Percentiles rank a stretch among this genome's conserved stretches.
Evolutionary conservation across 2,888 invertebrate species (phyloP).

Genomic region (Drosophila dives): DNA sequence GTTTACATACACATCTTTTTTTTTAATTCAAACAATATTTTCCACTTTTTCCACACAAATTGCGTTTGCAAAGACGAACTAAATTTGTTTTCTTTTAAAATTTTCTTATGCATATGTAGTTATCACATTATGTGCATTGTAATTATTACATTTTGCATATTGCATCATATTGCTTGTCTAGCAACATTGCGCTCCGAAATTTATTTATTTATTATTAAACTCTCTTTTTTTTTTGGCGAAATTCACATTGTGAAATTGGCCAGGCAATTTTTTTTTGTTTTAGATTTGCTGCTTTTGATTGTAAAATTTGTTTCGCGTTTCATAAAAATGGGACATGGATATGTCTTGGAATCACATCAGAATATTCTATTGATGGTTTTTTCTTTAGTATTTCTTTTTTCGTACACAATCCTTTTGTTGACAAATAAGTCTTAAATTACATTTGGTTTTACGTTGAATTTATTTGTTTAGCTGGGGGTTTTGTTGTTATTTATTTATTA

Average conservation of each 20-base stretch:
- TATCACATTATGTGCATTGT: conserved; percentile 44
- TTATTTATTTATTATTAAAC: conserved; percentile 11
- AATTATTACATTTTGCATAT: conserved; percentile 39
- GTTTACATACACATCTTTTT: conserved; percentile 30
- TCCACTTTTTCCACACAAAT: conserved; percentile 84
- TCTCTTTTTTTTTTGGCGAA: conserved; percentile 59
- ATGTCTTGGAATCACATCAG: conserved; percentile 56
- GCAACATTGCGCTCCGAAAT: conserved; percentile 47
- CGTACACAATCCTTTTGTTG: conserved; percentile 4
- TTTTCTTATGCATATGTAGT: conserved; percentile 5
- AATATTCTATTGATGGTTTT: conserved; percentile 14
- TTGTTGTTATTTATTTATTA: too few species aligned
- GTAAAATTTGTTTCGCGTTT: conserved; percentile 44
- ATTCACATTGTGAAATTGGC: conserved; percentile 76
- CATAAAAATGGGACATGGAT: conserved; percentile 45
- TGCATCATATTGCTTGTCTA: conserved; percentile 27
- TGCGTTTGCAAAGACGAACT: conserved; percentile 70
- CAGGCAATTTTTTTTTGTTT: conserved; percentile 50
- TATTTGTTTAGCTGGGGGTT: neutral
- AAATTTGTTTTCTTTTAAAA: conserved; percentile 19
- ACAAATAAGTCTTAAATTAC: conserved; percentile 3
- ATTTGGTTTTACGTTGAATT: conserved; percentile 5
- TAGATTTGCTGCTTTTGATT: conserved; percentile 51
- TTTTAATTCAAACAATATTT: conserved; percentile 40
- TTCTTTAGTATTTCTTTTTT: conserved; percentile 1